Base-by-base conservation (phyloP, 2,888 invertebrate genomes). In the Pammene fasciana region DNA sequence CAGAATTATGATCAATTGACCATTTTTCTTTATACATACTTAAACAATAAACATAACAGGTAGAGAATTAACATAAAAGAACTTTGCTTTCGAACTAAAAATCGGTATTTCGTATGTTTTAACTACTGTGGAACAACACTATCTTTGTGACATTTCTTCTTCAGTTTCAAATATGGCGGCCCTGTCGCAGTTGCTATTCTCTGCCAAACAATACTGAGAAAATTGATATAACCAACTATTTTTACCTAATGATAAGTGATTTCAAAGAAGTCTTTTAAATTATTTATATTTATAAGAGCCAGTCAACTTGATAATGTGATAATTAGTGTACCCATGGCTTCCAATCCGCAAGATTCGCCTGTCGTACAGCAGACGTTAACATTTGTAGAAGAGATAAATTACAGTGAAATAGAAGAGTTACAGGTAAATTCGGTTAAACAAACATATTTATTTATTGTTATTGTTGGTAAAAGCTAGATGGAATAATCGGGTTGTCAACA, bases 371-470 rank as follows among this genome's bases (percentile, higher is more conserved):
- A 91, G 88, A 88, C 89, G 54, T 70, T 68, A 68, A 73, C 93
- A 81, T 95, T 95, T 90, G 95, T 96, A 81, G 95, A 95, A 90
- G 96, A 96, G 93, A 96, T 96, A 86, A 94, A 96, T 89, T 95
- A 95, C 87, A 93, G 93, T 91, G 96, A 96, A 93, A 96, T 96
- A 85, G 93, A 94, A 84, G 94, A 94, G 81, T 91, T 95, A 88
- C 94, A 95, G 94, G 96, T 96, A 93, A 89, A 85, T 88, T 81
- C 74, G 45, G 18, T 55, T 34, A 13, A 41, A 65, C 71, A 76
- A 68, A 72, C 73, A 67, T 62, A 70, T 65, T 59, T 68, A 71
- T 74, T 65, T 65, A 72, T 65, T 65, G 60, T 73, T 65, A 61
- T 50, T 66, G 57, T 62, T 34, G 52, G 59, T 72, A 76, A 75